phyloP scores from a whole-genome alignment of 2,888 invertebrate species.

The Crematogaster levior region DNA sequence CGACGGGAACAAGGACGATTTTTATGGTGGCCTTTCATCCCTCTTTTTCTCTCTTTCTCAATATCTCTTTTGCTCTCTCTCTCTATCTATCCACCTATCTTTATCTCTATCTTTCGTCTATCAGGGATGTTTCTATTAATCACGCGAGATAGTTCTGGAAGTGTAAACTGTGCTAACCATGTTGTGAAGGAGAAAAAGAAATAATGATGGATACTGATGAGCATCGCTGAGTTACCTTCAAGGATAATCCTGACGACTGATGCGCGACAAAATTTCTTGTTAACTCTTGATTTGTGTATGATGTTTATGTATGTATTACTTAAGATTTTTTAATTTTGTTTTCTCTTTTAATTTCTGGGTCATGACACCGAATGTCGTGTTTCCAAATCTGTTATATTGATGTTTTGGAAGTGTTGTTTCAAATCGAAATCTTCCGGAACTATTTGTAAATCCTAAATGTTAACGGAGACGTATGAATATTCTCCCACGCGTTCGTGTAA shows the following conservation, averaged over 20 bases:
- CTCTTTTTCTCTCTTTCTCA: constrained; percentile 49
- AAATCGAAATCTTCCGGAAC: constrained; percentile 57
- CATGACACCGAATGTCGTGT: constrained; percentile 35
- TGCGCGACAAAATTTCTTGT: constrained; percentile 61
- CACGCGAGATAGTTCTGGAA: constrained; percentile 52
- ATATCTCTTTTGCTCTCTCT: constrained; percentile 29
- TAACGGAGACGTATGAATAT: constrained; percentile 51
- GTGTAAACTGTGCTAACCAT: constrained; percentile 61
- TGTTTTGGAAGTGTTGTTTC: constrained; percentile 56
- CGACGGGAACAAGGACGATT: constrained; percentile 32
- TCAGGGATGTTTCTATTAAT: constrained; percentile 56
- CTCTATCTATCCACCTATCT: constrained; percentile 18
- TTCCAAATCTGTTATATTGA: constrained; percentile 57
- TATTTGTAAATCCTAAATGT: constrained; percentile 77
- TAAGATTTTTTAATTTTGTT: constrained; percentile 30
- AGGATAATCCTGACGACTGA: constrained; percentile 56
- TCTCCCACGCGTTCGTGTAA: constrained; percentile 72
- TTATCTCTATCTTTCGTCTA: constrained; percentile 33
- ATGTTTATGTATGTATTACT: constrained; percentile 65
- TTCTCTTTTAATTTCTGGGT: constrained; percentile 49
- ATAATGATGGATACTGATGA: constrained; percentile 60
- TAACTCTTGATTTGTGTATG: constrained; percentile 60
- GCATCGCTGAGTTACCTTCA: constrained; percentile 42
- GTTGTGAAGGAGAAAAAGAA: constrained; percentile 62
- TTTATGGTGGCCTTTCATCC: constrained; percentile 71